These are phyloP conservation scores for Hypolimnas misippus DNA, from an alignment of 2,888 invertebrate genomes.

Conservation along the genomic window DNA sequence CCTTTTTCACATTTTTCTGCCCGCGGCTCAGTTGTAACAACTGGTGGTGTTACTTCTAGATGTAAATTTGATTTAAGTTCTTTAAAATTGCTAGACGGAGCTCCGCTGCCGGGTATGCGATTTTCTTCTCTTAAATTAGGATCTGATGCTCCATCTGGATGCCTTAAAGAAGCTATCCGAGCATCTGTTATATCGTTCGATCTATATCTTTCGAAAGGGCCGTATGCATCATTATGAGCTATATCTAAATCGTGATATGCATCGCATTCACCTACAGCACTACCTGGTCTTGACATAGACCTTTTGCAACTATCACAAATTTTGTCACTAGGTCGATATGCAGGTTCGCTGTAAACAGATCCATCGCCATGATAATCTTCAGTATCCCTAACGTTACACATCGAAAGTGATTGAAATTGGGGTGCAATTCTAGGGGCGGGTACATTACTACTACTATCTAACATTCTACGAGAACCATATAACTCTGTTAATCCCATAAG, in stretches of 20 bases:
- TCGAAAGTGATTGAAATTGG: conserved; percentile 88
- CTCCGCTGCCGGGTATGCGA: conserved; percentile 86
- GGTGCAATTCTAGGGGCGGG: conserved; percentile 83
- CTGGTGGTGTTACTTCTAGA: conserved; percentile 80
- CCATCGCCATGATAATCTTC: conserved; percentile 88
- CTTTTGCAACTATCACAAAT: conserved; percentile 90
- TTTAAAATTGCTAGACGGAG: conserved; percentile 85
- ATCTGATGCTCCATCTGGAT: conserved; percentile 97
- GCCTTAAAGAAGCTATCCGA: conserved; percentile 89
- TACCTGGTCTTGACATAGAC: conserved; percentile 87
- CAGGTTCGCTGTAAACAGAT: conserved; percentile 94
- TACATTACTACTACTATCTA: conserved; percentile 86
- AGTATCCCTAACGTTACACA: conserved; percentile 88
- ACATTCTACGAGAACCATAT: conserved; percentile 90
- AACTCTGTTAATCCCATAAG: conserved; percentile 91
- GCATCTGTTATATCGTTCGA: conserved; percentile 80
- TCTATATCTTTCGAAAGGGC: conserved; percentile 87
- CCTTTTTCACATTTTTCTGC: conserved; percentile 86
- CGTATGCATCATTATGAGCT: conserved; percentile 76
- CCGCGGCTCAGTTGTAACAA: conserved; percentile 84
- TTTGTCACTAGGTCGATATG: conserved; percentile 89
- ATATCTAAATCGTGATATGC: conserved; percentile 83
- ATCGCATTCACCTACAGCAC: conserved; percentile 87
- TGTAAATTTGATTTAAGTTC: conserved; percentile 81
- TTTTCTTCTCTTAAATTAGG: conserved; percentile 91